A percentile compares a stretch with the other conserved stretches of the same genome.
Evolutionary conservation across 2,888 invertebrate species (phyloP).

Genomic region (Heteropelma amictum): DNA sequence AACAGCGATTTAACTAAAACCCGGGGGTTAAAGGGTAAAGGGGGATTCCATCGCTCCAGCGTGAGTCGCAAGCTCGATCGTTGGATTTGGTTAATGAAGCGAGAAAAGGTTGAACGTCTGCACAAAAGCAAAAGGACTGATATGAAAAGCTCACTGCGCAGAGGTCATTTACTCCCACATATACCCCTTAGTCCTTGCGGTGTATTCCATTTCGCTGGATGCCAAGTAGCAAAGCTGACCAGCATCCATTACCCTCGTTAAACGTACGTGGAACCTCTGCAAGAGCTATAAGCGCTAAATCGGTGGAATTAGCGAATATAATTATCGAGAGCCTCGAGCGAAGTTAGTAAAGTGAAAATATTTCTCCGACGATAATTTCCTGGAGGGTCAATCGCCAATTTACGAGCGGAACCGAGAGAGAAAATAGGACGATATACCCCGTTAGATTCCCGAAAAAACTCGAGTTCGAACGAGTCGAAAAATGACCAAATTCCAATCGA

Average conservation of each 20-base stretch:
- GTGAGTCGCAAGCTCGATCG: constrained; percentile 13
- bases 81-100: constrained; percentile 48
- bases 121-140: not conserved
- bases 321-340: not conserved
- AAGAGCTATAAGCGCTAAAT: not conserved
- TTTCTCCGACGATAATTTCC: not conserved
- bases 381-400: not conserved
- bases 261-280: constrained; percentile 5
- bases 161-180: not conserved
- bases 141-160: constrained; percentile 21
- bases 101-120: not conserved
- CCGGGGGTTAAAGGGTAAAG: too few species aligned
- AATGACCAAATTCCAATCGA: not conserved
- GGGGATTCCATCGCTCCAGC: constrained; percentile 1
- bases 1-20: constrained; percentile 46
- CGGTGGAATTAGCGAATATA: constrained; percentile 7
- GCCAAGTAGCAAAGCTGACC: constrained; percentile 3
- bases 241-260: constrained; percentile 16
- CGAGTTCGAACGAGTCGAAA: too few species aligned
- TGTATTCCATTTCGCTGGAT: constrained; percentile 20
- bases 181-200: constrained; percentile 8
- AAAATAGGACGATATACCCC: too few species aligned
- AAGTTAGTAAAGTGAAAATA: not conserved
- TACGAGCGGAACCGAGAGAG: too few species aligned
- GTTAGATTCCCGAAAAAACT: too few species aligned